Evolutionary conservation across 2,888 invertebrate genomes (phyloP).

Genomic region (Eristalis tenax): DNA sequence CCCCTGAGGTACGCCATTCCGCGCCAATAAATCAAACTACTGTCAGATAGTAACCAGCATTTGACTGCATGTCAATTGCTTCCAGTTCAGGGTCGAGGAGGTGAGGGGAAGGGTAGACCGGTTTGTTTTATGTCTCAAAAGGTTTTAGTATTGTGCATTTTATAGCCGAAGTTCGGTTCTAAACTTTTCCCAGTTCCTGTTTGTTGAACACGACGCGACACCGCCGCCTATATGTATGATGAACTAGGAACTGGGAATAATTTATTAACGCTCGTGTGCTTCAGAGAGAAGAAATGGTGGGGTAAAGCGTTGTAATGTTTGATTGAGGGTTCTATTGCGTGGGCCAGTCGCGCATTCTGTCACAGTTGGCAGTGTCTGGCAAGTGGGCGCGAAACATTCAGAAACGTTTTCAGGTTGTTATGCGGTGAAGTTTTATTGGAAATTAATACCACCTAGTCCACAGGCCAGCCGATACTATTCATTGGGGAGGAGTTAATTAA

Average conservation of each 20-base stretch:
- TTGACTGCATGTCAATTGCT: neutral
- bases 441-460: slow-evolving; percentile 62
- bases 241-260: slow-evolving; percentile 31
- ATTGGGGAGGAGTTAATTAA: slow-evolving; percentile 61
- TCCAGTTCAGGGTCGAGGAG: neutral
- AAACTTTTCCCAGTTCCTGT: neutral
- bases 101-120: neutral
- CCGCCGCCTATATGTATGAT: slow-evolving; percentile 35
- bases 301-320: neutral
- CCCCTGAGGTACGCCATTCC: slow-evolving; percentile 49
- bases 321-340: slow-evolving; percentile 28
- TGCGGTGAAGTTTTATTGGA: slow-evolving; percentile 60
- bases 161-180: slow-evolving; percentile 6
- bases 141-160: slow-evolving; percentile 18
- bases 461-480: slow-evolving; percentile 6
- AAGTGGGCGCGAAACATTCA: slow-evolving; percentile 65
- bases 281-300: slow-evolving; percentile 1
- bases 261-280: slow-evolving; percentile 54
- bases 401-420: slow-evolving; percentile 48
- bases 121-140: neutral
- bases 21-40: slow-evolving; percentile 53
- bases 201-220: neutral
- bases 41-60: neutral
- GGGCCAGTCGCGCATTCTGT: slow-evolving; percentile 31
- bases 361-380: slow-evolving; percentile 2